These are phyloP conservation scores for Sisyra nigra DNA, from an alignment of 2,888 invertebrate species.

Conservation along the genomic window DNA sequence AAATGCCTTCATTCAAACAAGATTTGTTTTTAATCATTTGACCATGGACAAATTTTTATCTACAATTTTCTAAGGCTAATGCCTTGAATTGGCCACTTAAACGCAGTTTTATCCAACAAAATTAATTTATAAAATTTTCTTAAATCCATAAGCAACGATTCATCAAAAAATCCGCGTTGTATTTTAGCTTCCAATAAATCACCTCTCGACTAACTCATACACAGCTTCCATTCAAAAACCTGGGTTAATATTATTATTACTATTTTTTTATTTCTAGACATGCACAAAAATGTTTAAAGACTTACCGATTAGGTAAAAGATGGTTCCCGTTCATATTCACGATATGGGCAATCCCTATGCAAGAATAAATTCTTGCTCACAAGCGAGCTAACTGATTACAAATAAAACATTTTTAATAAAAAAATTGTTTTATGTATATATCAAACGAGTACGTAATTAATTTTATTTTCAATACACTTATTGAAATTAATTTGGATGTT, in stretches of 20 bases:
- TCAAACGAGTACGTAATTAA: conserved; percentile 6
- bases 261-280: no score
- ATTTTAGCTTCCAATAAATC: no score
- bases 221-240: no score
- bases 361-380: conserved; percentile 17
- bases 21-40: background rate
- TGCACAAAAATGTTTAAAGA: no score
- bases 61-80: no score
- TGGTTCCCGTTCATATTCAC: conserved; percentile 4
- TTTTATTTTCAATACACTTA: background rate
- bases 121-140: no score
- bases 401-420: conserved; percentile 18
- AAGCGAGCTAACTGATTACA: conserved; percentile 27
- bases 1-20: background rate
- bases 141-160: no score
- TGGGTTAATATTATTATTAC: no score
- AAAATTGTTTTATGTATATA: conserved; percentile 13
- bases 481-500: background rate
- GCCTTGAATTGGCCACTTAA: no score
- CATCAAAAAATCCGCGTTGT: no score
- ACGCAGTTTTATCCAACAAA: no score
- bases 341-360: conserved; percentile 22
- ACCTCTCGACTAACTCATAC: no score
- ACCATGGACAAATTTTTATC: background rate
- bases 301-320: background rate